A percentile compares a stretch with the other conserved stretches of the same genome.
These are phyloP conservation scores for Netelia melanura DNA, from an alignment of 2,888 invertebrate genomes.

Conservation along the genomic window DNA sequence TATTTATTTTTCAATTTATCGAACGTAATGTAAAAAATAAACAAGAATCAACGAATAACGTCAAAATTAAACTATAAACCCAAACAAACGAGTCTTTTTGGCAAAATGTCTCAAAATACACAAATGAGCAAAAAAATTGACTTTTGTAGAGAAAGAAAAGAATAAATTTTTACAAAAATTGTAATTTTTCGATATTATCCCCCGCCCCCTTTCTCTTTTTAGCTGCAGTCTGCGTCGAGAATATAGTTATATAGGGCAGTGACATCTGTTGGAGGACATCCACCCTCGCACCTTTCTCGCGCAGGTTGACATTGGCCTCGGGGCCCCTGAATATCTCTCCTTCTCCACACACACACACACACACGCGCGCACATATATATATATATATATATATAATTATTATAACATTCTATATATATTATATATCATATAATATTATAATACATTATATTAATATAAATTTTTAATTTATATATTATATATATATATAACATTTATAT, in stretches of 20 bases:
- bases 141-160: no score
- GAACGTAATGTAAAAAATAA: not conserved
- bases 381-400: not conserved
- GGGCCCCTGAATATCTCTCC: conserved; percentile 23
- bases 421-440: no score
- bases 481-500: no score
- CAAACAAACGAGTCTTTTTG: not conserved
- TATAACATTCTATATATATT: no score
- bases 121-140: no score
- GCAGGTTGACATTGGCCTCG: conserved; percentile 52
- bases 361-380: not conserved
- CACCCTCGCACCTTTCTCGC: conserved; percentile 24
- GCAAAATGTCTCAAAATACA: no score
- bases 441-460: no score
- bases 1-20: no score
- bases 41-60: no score
- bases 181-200: not conserved
- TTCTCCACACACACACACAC: no score
- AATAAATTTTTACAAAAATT: no score
- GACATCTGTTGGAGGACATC: conserved; percentile 33
- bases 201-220: not conserved
- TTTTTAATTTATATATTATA: no score
- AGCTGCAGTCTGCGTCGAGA: not conserved
- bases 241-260: conserved; percentile 11
- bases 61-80: not conserved